Evolutionary conservation across 2,888 invertebrate species (phyloP).

Genomic region (Macrosoma leucophasiata): DNA sequence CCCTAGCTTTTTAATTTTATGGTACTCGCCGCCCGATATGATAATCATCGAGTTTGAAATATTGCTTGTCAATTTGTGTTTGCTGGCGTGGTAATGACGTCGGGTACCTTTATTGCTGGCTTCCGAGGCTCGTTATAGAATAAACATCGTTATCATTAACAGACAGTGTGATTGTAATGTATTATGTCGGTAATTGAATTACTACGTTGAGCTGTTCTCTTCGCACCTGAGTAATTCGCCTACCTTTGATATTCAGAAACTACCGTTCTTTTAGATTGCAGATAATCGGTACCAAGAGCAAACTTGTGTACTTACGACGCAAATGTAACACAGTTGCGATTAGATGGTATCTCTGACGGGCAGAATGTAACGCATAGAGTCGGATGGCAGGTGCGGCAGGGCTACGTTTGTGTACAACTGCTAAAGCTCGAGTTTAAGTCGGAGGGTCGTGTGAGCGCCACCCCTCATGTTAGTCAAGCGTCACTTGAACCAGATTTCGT

Average conservation of each 20-base stretch:
- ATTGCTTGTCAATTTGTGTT: conserved; percentile 53
- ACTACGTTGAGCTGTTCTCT: conserved; percentile 17
- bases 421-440: no score
- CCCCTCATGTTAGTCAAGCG: conserved; percentile 33
- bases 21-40: conserved; percentile 42
- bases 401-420: no score
- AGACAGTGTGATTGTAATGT: conserved; percentile 28
- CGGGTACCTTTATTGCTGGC: conserved; percentile 36
- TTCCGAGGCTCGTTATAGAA: conserved; percentile 37
- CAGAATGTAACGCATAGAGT: no score
- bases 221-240: conserved; percentile 11
- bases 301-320: no score
- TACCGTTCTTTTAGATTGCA: no score
- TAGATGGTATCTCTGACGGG: no score
- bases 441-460: no score
- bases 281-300: no score
- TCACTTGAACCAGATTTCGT: conserved; percentile 39
- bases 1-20: conserved; percentile 49
- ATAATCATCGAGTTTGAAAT: conserved; percentile 53
- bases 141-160: conserved; percentile 34
- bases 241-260: no score
- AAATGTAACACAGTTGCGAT: no score
- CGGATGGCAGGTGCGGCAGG: no score
- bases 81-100: conserved; percentile 36
- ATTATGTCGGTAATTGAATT: conserved; percentile 26